Evolutionary conservation across 1,140 invertebrate species (phyloP).

Genomic region (Diorhabda sublineata): DNA sequence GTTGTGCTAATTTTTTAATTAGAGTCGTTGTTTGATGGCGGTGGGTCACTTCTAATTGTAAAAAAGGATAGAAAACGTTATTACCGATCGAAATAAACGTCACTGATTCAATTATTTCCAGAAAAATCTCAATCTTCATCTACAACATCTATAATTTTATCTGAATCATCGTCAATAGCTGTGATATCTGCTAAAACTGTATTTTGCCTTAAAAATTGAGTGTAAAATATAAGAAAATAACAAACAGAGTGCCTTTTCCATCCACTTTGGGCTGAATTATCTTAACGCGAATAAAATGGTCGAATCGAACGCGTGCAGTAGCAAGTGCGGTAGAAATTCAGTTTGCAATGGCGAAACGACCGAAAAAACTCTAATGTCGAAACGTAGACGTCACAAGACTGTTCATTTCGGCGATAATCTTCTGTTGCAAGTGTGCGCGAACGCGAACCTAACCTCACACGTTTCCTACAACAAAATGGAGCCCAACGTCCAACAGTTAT

Average conservation of each 20-base stretch:
- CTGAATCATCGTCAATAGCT: slow-evolving; percentile 19
- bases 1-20: too few species aligned
- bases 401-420: slow-evolving; percentile 71
- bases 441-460: slow-evolving; percentile 46
- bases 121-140: too few species aligned
- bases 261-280: background rate
- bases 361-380: slow-evolving; percentile 42
- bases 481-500: slow-evolving; percentile 72
- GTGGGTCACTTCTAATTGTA: too few species aligned
- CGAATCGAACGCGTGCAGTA: slow-evolving; percentile 41
- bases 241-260: slow-evolving; percentile 16
- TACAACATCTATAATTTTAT: background rate
- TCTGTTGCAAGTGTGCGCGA: slow-evolving; percentile 63
- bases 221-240: slow-evolving; percentile 12
- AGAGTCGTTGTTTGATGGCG: too few species aligned
- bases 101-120: too few species aligned
- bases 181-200: slow-evolving; percentile 16
- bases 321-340: slow-evolving; percentile 35
- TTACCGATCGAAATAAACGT: too few species aligned
- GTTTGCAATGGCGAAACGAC: slow-evolving; percentile 34
- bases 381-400: slow-evolving; percentile 65
- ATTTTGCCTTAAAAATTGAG: slow-evolving; percentile 17
- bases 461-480: slow-evolving; percentile 50
- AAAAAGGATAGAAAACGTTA: too few species aligned
- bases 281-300: slow-evolving; percentile 35